Conservation (phyloP, 2,888 invertebrate genomes). For the Clepsis dumicolana region DNA sequence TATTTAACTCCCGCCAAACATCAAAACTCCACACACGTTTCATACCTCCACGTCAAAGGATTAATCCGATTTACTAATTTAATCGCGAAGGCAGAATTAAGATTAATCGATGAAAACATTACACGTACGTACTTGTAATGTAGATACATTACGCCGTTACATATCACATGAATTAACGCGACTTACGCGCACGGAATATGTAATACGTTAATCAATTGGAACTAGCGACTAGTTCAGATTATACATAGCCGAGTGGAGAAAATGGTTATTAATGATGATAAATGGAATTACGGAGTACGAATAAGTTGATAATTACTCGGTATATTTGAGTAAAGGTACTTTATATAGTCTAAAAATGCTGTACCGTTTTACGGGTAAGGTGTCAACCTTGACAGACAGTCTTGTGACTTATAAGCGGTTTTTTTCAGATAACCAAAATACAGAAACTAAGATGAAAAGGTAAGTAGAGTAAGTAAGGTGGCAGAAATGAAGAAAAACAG, state of each 20-base stretch:
- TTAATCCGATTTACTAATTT: constrained; percentile 39
- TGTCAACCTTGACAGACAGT: too few species aligned
- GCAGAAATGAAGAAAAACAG: too few species aligned
- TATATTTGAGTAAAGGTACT: not conserved
- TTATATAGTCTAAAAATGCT: too few species aligned
- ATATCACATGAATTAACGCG: not conserved
- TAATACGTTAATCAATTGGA: constrained; percentile 10
- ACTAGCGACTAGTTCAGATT: not conserved
- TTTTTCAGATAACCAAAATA: too few species aligned
- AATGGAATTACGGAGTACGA: not conserved
- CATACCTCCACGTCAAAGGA: constrained; percentile 7
- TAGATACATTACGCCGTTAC: constrained; percentile 61
- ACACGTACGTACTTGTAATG: constrained; percentile 47
- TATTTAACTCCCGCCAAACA: too few species aligned
- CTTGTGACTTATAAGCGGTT: too few species aligned
- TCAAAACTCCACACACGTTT: not conserved
- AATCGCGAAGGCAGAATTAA: constrained; percentile 43
- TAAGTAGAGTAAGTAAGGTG: too few species aligned
- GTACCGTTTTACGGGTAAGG: too few species aligned
- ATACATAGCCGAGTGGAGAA: not conserved
- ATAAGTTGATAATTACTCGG: not conserved
- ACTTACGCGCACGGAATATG: not conserved
- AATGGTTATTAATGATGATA: constrained; percentile 2
- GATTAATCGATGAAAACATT: constrained; percentile 46
- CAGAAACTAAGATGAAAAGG: too few species aligned